Evolutionary conservation across 1,140 invertebrate genomes (phyloP).

Genomic region (Adelges cooleyi): DNA sequence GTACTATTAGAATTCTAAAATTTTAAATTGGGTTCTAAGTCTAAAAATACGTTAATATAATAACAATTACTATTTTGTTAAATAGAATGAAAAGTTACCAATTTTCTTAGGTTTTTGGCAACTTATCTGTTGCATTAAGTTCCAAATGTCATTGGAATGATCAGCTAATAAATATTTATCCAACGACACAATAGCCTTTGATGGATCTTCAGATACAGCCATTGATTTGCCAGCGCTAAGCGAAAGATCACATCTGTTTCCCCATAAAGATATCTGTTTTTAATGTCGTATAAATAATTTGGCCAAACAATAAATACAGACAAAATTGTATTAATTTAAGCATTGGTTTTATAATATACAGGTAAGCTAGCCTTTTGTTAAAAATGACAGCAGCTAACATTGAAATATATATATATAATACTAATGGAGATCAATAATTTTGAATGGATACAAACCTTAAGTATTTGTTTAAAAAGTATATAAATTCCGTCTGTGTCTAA

Average conservation of each 20-base stretch:
- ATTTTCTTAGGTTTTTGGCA: background rate
- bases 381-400: too few relatives aligned
- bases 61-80: background rate
- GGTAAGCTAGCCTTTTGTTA: too few relatives aligned
- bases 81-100: background rate
- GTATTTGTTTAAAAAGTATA: background rate
- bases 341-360: too few relatives aligned
- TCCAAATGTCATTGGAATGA: constrained; percentile 19
- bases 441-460: background rate
- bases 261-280: constrained; percentile 25
- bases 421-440: too few relatives aligned
- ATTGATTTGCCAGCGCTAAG: constrained; percentile 16
- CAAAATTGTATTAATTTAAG: too few relatives aligned
- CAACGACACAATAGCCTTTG: background rate
- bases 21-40: too few relatives aligned
- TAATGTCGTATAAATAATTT: too few relatives aligned
- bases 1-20: too few relatives aligned
- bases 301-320: too few relatives aligned
- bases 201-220: constrained; percentile 15
- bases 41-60: background rate
- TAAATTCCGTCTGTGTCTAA: background rate
- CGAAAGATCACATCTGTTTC: constrained; percentile 29
- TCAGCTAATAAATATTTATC: constrained; percentile 22
- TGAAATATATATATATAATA: too few relatives aligned
- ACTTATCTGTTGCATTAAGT: background rate